These are phyloP conservation scores for Steinernema khuongi DNA, from an alignment of 1,140 invertebrate genomes.

Conservation along the genomic window DNA sequence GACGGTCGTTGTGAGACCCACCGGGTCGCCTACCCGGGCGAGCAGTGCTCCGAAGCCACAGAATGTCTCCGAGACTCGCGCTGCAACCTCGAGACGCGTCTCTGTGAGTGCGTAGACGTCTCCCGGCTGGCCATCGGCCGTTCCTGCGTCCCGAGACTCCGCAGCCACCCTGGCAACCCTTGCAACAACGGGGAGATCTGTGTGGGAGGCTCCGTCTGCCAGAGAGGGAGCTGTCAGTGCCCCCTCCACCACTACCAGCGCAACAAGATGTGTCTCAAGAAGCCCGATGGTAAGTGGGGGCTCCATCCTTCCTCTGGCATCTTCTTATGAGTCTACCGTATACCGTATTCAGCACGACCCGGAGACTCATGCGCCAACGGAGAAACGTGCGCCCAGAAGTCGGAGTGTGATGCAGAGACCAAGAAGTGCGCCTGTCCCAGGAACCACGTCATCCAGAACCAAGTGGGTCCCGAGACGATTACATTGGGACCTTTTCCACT, in stretches of 20 bases:
- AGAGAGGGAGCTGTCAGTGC: conserved; percentile 28
- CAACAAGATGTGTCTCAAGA: conserved; percentile 30
- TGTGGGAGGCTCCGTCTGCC: conserved; percentile 33
- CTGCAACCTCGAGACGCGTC: not conserved
- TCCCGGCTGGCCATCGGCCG: conserved; percentile 24
- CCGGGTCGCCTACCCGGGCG: not conserved
- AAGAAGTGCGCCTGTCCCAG: conserved; percentile 26
- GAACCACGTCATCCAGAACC: not conserved
- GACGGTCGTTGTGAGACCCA: not conserved
- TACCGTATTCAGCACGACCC: conserved; percentile 24
- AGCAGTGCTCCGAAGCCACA: not conserved
- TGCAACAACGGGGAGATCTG: conserved; percentile 39
- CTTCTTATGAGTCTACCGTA: not conserved
- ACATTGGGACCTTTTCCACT: not conserved
- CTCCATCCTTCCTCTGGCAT: not conserved
- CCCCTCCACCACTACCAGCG: conserved; percentile 20
- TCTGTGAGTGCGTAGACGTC: not conserved
- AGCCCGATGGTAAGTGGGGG: conserved; percentile 7
- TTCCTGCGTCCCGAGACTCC: conserved; percentile 23
- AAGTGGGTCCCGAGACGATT: not conserved
- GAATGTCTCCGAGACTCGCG: not conserved
- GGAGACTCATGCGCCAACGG: conserved; percentile 34
- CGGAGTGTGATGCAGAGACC: conserved; percentile 21
- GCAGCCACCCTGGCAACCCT: conserved; percentile 39
- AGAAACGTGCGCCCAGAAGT: conserved; percentile 24